phyloP scores from a whole-genome alignment of 2,888 invertebrate species.

The Stegana nigrithorax region DNA sequence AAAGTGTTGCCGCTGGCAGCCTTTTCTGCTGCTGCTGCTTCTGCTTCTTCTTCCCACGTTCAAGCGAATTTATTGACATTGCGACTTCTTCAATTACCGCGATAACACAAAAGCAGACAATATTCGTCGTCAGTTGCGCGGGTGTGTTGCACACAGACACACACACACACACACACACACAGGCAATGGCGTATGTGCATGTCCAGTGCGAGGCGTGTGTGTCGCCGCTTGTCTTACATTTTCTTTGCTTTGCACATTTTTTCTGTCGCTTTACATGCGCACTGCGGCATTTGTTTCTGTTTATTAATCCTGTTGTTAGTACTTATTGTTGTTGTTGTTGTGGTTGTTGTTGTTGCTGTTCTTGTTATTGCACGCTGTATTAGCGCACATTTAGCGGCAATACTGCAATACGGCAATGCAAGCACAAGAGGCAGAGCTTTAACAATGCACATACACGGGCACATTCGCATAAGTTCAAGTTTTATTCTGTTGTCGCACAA shows the following conservation, averaged over 20 bases:
- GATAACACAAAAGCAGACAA: conserved; percentile 40
- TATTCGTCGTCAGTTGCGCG: no score
- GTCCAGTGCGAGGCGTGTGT: no score
- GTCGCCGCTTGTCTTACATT: no score
- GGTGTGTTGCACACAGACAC: no score
- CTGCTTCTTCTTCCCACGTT: conserved; percentile 58
- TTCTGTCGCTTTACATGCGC: conserved; percentile 30
- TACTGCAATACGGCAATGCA: background rate
- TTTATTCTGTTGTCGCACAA: conserved; percentile 21
- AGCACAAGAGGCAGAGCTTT: no score
- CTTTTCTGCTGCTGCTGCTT: no score
- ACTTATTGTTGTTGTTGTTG: conserved; percentile 32
- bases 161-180: no score
- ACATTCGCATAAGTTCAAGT: background rate
- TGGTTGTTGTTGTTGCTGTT: conserved; percentile 30
- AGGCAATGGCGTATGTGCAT: no score
- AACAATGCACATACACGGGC: conserved; percentile 16
- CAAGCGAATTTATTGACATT: conserved; percentile 56
- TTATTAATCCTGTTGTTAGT: conserved; percentile 46
- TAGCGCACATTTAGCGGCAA: conserved; percentile 35
- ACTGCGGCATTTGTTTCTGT: conserved; percentile 55
- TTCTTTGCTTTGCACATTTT: no score
- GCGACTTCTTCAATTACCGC: conserved; percentile 58
- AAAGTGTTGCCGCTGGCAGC: conserved; percentile 42
- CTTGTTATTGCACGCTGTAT: conserved; percentile 33